These are phyloP conservation scores for Onthophagus taurus DNA, from an alignment of 1,140 invertebrate species.

Conservation along the genomic window DNA sequence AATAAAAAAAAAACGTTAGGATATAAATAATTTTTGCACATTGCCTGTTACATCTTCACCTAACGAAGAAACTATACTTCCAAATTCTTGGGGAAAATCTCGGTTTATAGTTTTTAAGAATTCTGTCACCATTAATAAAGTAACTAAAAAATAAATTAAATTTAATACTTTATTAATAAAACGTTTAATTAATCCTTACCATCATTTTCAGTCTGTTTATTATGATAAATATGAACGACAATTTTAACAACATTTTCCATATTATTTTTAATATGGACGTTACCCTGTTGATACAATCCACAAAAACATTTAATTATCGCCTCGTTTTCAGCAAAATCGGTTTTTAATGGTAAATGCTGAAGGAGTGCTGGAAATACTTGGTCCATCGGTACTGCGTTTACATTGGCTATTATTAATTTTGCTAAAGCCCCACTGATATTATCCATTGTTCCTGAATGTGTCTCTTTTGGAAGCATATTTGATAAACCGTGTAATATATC, in stretches of 20 bases:
- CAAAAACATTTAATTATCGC: constrained; percentile 58
- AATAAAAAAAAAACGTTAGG: too few species aligned
- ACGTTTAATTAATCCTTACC: constrained; percentile 30
- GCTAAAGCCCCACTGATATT: constrained; percentile 72
- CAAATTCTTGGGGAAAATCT: constrained; percentile 50
- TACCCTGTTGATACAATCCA: constrained; percentile 49
- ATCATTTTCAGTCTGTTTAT: constrained; percentile 40
- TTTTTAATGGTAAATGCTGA: constrained; percentile 58
- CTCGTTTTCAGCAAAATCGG: constrained; percentile 66
- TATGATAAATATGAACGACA: constrained; percentile 43
- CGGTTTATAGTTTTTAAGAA: constrained; percentile 44
- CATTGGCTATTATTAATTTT: constrained; percentile 59
- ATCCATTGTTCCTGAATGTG: constrained; percentile 52
- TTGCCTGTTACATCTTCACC: constrained; percentile 35
- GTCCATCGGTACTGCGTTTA: constrained; percentile 50
- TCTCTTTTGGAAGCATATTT: constrained; percentile 50
- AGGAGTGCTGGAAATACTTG: constrained; percentile 63
- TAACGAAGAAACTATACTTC: constrained; percentile 34
- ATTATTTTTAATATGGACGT: constrained; percentile 42
- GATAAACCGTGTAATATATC: constrained; percentile 58
- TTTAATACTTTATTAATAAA: constrained; percentile 18
- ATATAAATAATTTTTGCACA: constrained; percentile 33
- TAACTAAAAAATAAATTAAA: constrained; percentile 36
- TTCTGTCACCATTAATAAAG: constrained; percentile 38
- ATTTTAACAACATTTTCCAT: constrained; percentile 46